Evolutionary conservation across 2,888 invertebrate species (phyloP).

Genomic region (Idaea aversata): DNA sequence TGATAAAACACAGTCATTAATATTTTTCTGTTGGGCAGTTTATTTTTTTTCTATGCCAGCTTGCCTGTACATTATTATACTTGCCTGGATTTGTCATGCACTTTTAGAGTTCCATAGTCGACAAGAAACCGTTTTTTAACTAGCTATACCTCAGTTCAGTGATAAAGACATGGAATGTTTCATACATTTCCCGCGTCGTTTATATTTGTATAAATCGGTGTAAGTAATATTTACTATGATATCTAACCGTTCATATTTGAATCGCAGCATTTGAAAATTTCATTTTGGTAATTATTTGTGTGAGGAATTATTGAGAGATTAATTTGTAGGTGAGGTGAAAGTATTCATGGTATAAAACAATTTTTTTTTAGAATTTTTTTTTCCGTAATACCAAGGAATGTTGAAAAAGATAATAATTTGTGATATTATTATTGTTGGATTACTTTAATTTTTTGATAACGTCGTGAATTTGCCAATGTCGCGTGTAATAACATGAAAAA

Average conservation of each 20-base stretch:
- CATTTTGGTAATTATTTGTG: not conserved
- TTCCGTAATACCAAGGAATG: too few relatives aligned
- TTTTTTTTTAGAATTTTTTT: too few relatives aligned
- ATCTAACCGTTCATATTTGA: conserved; percentile 11
- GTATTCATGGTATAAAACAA: not conserved
- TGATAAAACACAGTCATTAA: too few relatives aligned
- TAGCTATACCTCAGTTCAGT: not conserved
- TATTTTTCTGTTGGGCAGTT: not conserved
- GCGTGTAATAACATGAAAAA: too few relatives aligned
- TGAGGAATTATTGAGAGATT: not conserved
- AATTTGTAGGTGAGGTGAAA: not conserved
- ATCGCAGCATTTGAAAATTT: conserved; percentile 35
- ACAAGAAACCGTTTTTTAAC: not conserved
- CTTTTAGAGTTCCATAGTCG: too few relatives aligned
- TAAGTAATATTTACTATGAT: conserved; percentile 16
- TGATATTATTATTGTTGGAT: too few relatives aligned
- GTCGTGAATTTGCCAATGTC: too few relatives aligned
- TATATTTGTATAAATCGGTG: conserved; percentile 7
- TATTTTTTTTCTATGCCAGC: not conserved
- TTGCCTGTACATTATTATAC: not conserved
- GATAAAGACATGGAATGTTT: not conserved
- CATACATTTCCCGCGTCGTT: not conserved
- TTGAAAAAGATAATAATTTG: too few relatives aligned
- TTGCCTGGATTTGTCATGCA: not conserved
- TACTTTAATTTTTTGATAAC: too few relatives aligned